Evolutionary conservation across 2,888 invertebrate genomes (phyloP).

Genomic region (Atethmia centrago): DNA sequence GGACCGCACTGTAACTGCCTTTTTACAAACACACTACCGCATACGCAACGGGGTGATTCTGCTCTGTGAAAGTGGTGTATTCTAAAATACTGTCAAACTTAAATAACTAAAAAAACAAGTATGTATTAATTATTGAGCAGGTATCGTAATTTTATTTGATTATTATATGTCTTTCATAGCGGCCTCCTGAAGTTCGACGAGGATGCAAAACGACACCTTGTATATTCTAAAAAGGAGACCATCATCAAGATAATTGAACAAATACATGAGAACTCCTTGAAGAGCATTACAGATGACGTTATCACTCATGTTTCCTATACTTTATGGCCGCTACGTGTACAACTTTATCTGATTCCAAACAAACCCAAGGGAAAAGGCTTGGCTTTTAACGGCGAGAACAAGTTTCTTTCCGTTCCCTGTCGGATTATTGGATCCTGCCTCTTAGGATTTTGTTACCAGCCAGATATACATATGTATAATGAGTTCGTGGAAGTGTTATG

Average conservation of each 20-base stretch:
- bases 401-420: conserved; percentile 59
- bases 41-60: no score
- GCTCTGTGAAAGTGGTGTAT: no score
- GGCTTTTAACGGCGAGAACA: conserved; percentile 61
- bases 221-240: not conserved
- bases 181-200: no score
- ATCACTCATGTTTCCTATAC: not conserved
- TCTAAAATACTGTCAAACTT: no score
- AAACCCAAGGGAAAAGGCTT: conserved; percentile 57
- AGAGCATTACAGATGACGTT: not conserved
- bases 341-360: conserved; percentile 51
- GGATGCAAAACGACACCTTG: no score
- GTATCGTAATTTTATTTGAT: no score
- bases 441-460: conserved; percentile 43
- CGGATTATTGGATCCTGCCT: conserved; percentile 64
- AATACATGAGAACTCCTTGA: not conserved
- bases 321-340: conserved; percentile 16
- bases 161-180: no score
- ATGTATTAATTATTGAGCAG: no score
- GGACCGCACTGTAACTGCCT: no score
- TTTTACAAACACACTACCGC: no score
- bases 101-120: no score
- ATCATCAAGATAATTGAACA: not conserved
- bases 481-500: conserved; percentile 18
- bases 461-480: conserved; percentile 44